Evolutionary conservation across 1,140 invertebrate genomes (phyloP), one percentile per base, ranked within the genome.

Genomic region (Melipona quadrifasciata): DNA sequence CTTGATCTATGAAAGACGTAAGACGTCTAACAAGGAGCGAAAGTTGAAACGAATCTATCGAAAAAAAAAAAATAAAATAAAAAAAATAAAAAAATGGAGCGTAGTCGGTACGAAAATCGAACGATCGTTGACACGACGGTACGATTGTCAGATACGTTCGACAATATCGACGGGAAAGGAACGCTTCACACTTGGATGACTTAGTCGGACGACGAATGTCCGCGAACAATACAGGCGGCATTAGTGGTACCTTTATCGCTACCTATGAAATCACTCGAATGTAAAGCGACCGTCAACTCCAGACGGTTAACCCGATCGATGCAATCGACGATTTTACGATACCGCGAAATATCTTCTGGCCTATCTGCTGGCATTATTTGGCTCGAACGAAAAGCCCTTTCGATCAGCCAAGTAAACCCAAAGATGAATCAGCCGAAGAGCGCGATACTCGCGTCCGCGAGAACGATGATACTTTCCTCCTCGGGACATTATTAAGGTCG

Each of bases 201-300:
- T 75, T 51, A n/a, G 51, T 68, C 81, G 31, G 68, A 58, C 73
- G 73, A 71, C 24, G 53, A 82, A 75, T 55, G 58, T 68, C 19
- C 72, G 31, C 55, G 79, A 47, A 72, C 53, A 47, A 72, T 57
- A 81, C 70, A 53, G 19, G 58, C 73, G 12, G 34, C 58, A 70
- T 77, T 77, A 77, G 77, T 21, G n/a, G n/a, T 34, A 68, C 53
- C 64, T 65, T 39, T 31, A 75, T 65, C 47, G 71, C 47, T 39
- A 55, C 31, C 47, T 51, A 34, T 75, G 80, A 61, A 82, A 75
- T 75, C 71, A 16, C 19, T 82, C 24, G 58, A 75, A 82, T 39
- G 80, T 82, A 65, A 82, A 81, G 57, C 34, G 12, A 57, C 64
- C 39, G 27, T 3, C 27, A 6, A 53, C 31, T 67, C 64, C 21